A percentile compares a stretch with the other conserved stretches of the same genome.
Evolutionary conservation across 1,140 invertebrate species (phyloP).

Genomic region (Calosoma granatense): DNA sequence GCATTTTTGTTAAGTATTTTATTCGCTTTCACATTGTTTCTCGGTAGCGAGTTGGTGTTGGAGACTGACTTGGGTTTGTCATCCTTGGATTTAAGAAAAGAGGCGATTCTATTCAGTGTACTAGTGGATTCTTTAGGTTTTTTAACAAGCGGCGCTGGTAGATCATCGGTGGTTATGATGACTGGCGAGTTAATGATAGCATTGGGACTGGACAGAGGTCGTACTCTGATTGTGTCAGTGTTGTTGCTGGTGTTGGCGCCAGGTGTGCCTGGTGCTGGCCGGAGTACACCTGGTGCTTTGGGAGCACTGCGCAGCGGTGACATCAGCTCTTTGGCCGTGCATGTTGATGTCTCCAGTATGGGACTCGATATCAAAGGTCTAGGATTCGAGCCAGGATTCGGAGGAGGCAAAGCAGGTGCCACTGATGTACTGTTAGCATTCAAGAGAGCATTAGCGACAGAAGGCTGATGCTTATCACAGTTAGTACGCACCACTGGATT

Average conservation of each 20-base stretch:
- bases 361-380: conserved; percentile 70
- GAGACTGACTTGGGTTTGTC: conserved; percentile 45
- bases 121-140: conserved; percentile 43
- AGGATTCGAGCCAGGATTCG: conserved; percentile 44
- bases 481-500: conserved; percentile 23
- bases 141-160: conserved; percentile 25
- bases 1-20: conserved; percentile 58
- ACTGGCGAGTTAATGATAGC: conserved; percentile 33
- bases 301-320: conserved; percentile 41
- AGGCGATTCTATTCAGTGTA: conserved; percentile 61
- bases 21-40: conserved; percentile 45
- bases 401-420: conserved; percentile 47
- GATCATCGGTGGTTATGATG: conserved; percentile 24
- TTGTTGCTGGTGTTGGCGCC: conserved; percentile 13
- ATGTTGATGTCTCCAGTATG: conserved; percentile 66
- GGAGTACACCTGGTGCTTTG: conserved; percentile 41
- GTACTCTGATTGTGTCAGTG: conserved; percentile 15
- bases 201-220: conserved; percentile 43
- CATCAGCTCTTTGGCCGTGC: conserved; percentile 60
- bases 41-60: conserved; percentile 44
- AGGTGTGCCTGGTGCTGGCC: conserved; percentile 44
- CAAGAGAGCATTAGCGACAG: conserved; percentile 27
- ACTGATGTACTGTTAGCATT: conserved; percentile 36
- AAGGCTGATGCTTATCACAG: conserved; percentile 24
- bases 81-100: conserved; percentile 57